Conservation (phyloP, 2,797 vertebrate species). For the Adelosebastes latens region DNA sequence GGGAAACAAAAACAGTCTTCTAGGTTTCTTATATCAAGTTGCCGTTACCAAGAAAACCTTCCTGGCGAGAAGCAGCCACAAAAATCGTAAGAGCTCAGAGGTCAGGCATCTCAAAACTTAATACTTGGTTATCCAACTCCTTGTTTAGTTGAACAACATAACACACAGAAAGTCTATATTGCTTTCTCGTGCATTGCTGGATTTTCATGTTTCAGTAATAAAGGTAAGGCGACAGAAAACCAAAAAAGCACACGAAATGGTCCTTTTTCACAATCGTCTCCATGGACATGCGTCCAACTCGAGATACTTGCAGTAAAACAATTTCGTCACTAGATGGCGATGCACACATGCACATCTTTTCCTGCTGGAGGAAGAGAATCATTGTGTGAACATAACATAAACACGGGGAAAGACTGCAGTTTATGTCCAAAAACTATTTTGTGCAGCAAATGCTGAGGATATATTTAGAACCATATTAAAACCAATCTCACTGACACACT, state of each 20-base stretch:
- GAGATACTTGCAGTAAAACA: conserved; percentile 30
- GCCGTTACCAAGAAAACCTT: not conserved
- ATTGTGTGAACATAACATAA: not conserved
- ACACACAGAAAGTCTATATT: too few species aligned
- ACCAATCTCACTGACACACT: not conserved
- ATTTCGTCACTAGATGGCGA: conserved; percentile 65
- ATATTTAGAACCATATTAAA: not conserved
- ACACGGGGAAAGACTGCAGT: not conserved
- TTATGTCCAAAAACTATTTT: not conserved
- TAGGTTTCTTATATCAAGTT: not conserved
- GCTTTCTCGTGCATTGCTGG: not conserved
- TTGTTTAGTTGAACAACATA: not conserved
- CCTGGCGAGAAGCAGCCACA: not conserved
- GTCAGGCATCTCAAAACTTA: conserved; percentile 6
- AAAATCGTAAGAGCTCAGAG: not conserved
- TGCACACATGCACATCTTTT: not conserved
- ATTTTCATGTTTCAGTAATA: not conserved
- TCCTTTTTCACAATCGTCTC: not conserved
- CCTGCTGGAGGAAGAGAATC: not conserved
- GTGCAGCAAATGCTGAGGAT: not conserved
- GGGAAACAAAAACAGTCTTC: conserved; percentile 9
- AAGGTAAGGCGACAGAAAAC: not conserved
- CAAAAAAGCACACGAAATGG: not conserved
- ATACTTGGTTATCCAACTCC: not conserved
- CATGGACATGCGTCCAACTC: accelerated